Evolutionary conservation across 1,140 invertebrate species (phyloP), one percentile per base, ranked within the genome.

Genomic region (Intoshia linei): DNA sequence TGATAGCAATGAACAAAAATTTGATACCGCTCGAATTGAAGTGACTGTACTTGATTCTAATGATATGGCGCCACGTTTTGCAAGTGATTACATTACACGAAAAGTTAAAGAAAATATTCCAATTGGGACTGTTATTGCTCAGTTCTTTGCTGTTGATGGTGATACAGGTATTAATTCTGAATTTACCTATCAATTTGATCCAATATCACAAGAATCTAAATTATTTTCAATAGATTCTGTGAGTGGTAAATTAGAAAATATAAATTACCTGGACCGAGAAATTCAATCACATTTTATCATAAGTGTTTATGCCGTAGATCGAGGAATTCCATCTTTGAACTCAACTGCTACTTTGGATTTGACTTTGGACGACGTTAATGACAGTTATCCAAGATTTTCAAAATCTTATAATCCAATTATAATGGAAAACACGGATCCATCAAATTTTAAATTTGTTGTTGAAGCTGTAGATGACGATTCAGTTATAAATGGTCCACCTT

Each of bases 351-450:
- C 78, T 2, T 60, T 93, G 13, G 79, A 75, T 0, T 75, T 90
- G 0, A 75, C 79, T 39, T 76, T 92, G 0, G 72, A 75, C 51
- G 83, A 92, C 48, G 79, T 90, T 37, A 92, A 90, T 54, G 83
- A 92, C 48, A 90, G 65, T 44, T 55, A 56, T 11, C 77, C 77
- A 2, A 72, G 70, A 42, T 79, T 83, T 58, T 61, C 76, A 2
- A 73, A 81, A 51, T 74, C 83, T 48, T 87, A 87, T 51, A 64
- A 74, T 32, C 79, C 81, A 0, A 74, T 87, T 10, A 63, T 87
- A 33, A 73, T 73, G 0, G 78, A 87, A 55, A 75, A 83, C 52
- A 68, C 73, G 29, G 18, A 38, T 44, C 67, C 72, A 23, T 73
- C 76, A 22, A 68, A 73, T 45, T 79, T 78, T 62, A 73, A 81